Conservation (phyloP, 2,113 vertebrate genomes). For the Tetrax tetrax region DNA sequence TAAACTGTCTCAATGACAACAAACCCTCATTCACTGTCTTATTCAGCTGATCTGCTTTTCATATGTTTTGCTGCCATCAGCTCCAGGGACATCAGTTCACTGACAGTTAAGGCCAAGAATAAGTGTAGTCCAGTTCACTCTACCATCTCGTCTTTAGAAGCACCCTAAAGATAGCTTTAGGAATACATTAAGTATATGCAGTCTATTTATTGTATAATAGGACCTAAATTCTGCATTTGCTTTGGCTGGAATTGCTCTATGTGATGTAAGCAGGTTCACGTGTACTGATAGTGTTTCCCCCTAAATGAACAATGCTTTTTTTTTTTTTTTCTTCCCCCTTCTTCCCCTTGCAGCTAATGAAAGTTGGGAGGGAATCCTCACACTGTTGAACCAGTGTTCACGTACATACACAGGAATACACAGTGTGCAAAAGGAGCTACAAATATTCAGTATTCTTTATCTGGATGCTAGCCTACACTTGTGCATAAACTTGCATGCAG, state of each 20-base stretch:
- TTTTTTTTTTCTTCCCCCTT: neutral
- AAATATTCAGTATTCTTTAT: neutral
- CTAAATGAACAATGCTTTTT: neutral
- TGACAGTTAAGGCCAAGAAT: neutral
- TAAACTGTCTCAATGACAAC: neutral
- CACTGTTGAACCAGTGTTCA: neutral
- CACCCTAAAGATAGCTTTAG: neutral
- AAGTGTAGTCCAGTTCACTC: neutral
- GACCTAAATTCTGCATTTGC: neutral
- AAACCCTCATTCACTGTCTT: neutral
- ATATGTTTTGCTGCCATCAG: neutral
- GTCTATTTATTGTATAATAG: neutral
- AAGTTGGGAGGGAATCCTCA: neutral
- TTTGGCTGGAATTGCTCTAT: neutral
- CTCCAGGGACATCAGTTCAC: neutral
- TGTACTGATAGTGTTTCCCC: neutral
- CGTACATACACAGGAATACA: neutral
- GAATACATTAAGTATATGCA: neutral
- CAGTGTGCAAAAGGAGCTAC: neutral
- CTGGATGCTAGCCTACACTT: neutral
- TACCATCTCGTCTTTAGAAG: neutral
- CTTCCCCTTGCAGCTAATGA: neutral
- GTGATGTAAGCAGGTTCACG: neutral
- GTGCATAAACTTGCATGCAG: neutral
- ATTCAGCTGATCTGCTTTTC: neutral